These are phyloP conservation scores for Leptarthrus brevirostris DNA, from an alignment of 2,888 invertebrate genomes.

Conservation along the genomic window DNA sequence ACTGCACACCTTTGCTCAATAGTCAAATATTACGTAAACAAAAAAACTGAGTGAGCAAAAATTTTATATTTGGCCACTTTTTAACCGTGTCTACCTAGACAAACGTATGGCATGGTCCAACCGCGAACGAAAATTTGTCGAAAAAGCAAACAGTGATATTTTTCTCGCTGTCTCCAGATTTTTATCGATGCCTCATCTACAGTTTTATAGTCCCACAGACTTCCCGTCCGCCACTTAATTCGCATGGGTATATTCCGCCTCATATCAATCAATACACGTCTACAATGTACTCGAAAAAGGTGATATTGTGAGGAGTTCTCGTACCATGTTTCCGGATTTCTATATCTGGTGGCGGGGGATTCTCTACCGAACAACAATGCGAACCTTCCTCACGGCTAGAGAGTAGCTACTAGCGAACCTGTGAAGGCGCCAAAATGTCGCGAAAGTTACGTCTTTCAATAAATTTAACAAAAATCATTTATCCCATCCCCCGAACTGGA, in stretches of 20 bases:
- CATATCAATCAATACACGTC: constrained; percentile 43
- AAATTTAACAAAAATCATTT: constrained; percentile 55
- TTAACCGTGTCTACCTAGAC: background rate
- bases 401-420: constrained; percentile 18
- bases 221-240: background rate
- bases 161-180: constrained; percentile 30
- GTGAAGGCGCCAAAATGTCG: constrained; percentile 54
- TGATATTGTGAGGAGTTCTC: constrained; percentile 14
- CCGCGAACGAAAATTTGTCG: background rate
- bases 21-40: constrained; percentile 37
- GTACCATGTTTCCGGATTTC: background rate
- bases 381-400: background rate
- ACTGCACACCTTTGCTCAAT: constrained; percentile 2
- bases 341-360: background rate
- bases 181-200: constrained; percentile 27
- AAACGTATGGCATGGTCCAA: constrained; percentile 2
- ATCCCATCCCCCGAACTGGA: constrained; percentile 50
- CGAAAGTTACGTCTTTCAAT: constrained; percentile 55
- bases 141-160: background rate
- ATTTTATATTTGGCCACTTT: constrained; percentile 12
- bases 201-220: constrained; percentile 10
- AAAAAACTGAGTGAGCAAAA: constrained; percentile 3
- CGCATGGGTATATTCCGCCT: background rate
- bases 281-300: constrained; percentile 42
- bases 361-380: background rate